Conservation (phyloP, 2,797 vertebrate genomes). For the Poecilia velifera region DNA sequence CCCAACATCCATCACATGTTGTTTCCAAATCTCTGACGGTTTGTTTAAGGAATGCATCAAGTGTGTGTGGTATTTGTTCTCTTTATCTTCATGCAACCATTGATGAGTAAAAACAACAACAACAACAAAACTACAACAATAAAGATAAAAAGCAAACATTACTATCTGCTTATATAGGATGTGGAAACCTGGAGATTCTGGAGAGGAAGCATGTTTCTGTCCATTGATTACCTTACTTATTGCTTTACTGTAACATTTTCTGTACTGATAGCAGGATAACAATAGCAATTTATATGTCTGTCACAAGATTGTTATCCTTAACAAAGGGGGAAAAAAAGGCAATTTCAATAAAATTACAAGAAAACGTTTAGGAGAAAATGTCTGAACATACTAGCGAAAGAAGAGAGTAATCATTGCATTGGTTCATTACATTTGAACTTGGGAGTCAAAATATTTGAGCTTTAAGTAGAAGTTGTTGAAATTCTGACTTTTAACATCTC, state of each 20-base stretch:
- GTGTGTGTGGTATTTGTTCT: background rate
- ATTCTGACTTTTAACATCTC: background rate
- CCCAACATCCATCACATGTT: conserved; percentile 2
- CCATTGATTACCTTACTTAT: background rate
- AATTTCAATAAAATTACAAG: background rate
- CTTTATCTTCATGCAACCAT: background rate
- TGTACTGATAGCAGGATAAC: background rate
- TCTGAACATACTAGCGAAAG: background rate
- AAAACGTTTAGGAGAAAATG: background rate
- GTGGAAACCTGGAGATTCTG: background rate
- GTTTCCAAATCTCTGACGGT: background rate
- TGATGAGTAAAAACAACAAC: background rate
- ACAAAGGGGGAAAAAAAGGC: background rate
- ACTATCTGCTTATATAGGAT: background rate
- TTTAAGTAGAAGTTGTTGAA: background rate
- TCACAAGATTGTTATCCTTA: background rate
- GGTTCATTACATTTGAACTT: background rate
- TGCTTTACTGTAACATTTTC: background rate
- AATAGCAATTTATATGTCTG: background rate
- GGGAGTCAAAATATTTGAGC: background rate
- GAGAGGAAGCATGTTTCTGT: background rate
- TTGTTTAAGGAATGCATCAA: conserved; percentile 2
- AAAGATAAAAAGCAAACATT: background rate
- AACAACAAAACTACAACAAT: background rate
- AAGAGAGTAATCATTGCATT: background rate